These are phyloP conservation scores for Drosophila tropicalis DNA, from an alignment of 1,140 invertebrate genomes.

Conservation along the genomic window DNA sequence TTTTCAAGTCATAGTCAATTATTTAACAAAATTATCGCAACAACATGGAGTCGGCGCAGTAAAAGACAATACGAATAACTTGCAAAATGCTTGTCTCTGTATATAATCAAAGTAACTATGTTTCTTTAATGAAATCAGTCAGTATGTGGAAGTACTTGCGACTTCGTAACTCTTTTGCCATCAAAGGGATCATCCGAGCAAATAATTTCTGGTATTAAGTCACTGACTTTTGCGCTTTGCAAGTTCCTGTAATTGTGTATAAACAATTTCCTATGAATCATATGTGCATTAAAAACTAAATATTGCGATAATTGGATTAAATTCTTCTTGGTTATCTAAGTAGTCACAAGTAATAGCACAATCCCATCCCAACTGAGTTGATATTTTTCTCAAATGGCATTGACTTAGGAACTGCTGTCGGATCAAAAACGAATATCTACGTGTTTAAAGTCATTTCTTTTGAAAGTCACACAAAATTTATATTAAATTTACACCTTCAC, in stretches of 20 bases:
- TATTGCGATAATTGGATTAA: not conserved
- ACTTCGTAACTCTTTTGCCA: constrained; percentile 50
- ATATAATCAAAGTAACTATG: constrained; percentile 9
- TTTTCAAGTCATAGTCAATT: constrained; percentile 70
- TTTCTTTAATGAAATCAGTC: constrained; percentile 48
- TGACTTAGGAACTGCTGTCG: not conserved
- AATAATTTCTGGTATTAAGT: constrained; percentile 77
- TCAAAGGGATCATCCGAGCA: constrained; percentile 61
- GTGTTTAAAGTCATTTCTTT: constrained; percentile 16
- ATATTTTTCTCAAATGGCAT: not conserved
- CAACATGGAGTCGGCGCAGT: constrained; percentile 29
- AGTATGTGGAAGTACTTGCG: constrained; percentile 66
- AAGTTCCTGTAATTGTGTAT: constrained; percentile 29
- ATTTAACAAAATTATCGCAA: constrained; percentile 68
- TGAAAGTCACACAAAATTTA: constrained; percentile 12
- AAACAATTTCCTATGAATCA: not conserved
- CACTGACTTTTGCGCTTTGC: constrained; percentile 59
- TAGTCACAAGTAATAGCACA: not conserved
- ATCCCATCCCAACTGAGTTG: too few species aligned
- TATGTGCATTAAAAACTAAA: not conserved
- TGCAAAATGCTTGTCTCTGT: constrained; percentile 26
- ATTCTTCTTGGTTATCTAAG: not conserved
- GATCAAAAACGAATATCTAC: not conserved
- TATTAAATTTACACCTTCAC: constrained; percentile 34
- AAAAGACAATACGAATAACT: constrained; percentile 23